A percentile compares a stretch with the other conserved stretches of the same genome.
Conservation (phyloP, 2,113 vertebrate genomes). For the Crotalus horridus region DNA sequence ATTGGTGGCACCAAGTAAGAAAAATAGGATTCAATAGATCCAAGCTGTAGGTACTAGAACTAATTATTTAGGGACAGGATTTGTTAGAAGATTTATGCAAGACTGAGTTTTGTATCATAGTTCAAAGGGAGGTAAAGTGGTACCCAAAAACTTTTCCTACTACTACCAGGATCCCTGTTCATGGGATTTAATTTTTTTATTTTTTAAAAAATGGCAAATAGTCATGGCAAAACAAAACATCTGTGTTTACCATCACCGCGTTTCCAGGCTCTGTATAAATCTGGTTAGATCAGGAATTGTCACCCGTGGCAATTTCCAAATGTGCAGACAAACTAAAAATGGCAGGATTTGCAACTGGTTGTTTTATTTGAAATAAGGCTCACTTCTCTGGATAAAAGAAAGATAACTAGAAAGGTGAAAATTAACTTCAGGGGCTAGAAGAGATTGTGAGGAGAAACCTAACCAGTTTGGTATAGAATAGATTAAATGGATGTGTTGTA, state of each 20-base stretch:
- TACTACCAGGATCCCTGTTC: neutral
- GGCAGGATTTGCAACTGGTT: neutral
- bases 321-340: neutral
- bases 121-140: neutral
- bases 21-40: neutral
- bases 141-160: neutral
- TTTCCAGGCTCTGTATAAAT: neutral
- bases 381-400: neutral
- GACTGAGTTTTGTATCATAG: neutral
- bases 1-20: neutral
- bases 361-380: neutral
- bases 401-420: neutral
- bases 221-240: neutral
- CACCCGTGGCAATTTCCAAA: neutral
- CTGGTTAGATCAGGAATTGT: neutral
- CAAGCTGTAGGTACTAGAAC: neutral
- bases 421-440: neutral
- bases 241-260: neutral
- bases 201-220: neutral
- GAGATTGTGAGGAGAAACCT: neutral
- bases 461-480: neutral
- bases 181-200: neutral
- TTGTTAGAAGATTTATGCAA: neutral
- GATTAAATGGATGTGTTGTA: neutral
- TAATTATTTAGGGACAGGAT: neutral